Evolutionary conservation across 2,888 invertebrate species (phyloP).

Genomic region (Drosophila mimica): DNA sequence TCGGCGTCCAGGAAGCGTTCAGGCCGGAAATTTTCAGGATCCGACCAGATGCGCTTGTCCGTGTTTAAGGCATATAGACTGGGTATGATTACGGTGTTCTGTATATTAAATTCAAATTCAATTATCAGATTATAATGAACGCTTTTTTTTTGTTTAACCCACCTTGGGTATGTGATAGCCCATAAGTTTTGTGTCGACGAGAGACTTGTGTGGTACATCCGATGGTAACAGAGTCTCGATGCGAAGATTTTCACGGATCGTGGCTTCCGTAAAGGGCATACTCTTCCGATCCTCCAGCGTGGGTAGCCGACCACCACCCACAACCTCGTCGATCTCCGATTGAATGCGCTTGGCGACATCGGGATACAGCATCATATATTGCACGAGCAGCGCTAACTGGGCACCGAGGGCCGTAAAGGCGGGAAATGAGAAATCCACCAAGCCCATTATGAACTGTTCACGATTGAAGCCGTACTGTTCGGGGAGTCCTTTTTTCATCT

Average conservation of each 20-base stretch:
- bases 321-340: slow-evolving; percentile 87
- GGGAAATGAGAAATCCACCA: slow-evolving; percentile 88
- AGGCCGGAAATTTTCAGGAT: slow-evolving; percentile 89
- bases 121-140: no score
- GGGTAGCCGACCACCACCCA: slow-evolving; percentile 87
- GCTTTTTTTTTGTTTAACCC: slow-evolving; percentile 9
- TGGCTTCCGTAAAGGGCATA: slow-evolving; percentile 88
- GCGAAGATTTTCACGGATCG: slow-evolving; percentile 87
- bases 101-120: not conserved
- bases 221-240: slow-evolving; percentile 88
- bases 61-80: slow-evolving; percentile 87
- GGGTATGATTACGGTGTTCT: slow-evolving; percentile 87
- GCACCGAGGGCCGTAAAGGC: slow-evolving; percentile 86
- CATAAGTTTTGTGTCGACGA: slow-evolving; percentile 86
- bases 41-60: slow-evolving; percentile 87
- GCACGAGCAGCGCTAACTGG: slow-evolving; percentile 86
- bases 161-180: slow-evolving; percentile 88
- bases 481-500: slow-evolving; percentile 86
- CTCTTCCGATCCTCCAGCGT: slow-evolving; percentile 87
- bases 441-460: slow-evolving; percentile 87
- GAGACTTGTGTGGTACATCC: slow-evolving; percentile 86
- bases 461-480: slow-evolving; percentile 74
- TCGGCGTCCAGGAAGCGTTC: slow-evolving; percentile 88
- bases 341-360: slow-evolving; percentile 87
- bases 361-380: slow-evolving; percentile 87